Percentiles rank a stretch among this genome's conserved stretches.
Conservation (phyloP, 2,113 vertebrate genomes). For the Archilochus colubris region DNA sequence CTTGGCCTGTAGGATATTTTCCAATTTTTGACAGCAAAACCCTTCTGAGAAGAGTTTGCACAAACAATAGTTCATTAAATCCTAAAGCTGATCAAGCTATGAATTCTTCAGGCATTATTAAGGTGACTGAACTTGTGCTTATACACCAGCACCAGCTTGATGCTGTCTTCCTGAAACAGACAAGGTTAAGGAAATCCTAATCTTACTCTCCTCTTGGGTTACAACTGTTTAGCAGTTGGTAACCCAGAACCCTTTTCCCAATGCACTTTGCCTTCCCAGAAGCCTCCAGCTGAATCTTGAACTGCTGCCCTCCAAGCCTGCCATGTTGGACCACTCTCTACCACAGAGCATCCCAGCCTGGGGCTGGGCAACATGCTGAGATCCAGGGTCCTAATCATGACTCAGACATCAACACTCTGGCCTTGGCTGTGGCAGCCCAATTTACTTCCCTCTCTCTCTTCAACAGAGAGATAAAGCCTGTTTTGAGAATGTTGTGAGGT, state of each 20-base stretch:
- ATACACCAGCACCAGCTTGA: background rate
- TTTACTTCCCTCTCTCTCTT: background rate
- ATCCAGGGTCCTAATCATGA: background rate
- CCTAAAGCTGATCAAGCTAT: background rate
- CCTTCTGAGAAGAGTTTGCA: background rate
- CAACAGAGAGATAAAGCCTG: background rate
- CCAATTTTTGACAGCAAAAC: background rate
- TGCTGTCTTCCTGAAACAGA: background rate
- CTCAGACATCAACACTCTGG: background rate
- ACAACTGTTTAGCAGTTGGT: background rate
- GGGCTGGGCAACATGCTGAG: rapidly evolving
- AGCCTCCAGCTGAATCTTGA: background rate
- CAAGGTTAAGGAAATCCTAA: background rate
- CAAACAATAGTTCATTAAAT: background rate
- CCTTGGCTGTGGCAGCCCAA: background rate
- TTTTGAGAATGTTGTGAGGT: background rate
- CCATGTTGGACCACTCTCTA: rapidly evolving
- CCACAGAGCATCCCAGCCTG: background rate
- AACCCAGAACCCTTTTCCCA: background rate
- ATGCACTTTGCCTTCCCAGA: background rate
- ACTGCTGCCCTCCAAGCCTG: background rate
- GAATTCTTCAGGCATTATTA: background rate
- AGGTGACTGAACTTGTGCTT: background rate
- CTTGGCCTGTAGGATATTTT: background rate
- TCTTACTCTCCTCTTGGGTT: background rate